These are phyloP conservation scores for Xestia rhomboidea DNA, from an alignment of 2,888 invertebrate species.

Conservation along the genomic window DNA sequence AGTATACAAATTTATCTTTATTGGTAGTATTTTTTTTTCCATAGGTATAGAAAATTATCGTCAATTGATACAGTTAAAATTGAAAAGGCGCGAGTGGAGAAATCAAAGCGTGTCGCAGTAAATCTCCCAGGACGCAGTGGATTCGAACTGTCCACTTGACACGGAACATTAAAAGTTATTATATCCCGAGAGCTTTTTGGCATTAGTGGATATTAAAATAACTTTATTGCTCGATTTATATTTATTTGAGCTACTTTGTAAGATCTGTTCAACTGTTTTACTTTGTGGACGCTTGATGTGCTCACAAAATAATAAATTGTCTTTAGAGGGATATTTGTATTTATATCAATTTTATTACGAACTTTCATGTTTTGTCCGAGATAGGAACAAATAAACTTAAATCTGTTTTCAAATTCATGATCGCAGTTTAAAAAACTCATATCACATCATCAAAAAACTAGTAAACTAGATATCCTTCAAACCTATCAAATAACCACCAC, in stretches of 20 bases:
- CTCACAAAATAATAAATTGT: neutral
- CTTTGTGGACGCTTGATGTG: neutral
- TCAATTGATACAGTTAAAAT: constrained; percentile 76
- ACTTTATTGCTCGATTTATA: constrained; percentile 70
- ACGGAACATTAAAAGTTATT: constrained; percentile 85
- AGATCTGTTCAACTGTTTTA: constrained; percentile 20
- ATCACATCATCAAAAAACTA: constrained; percentile 21
- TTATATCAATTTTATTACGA: neutral
- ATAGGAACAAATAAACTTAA: neutral
- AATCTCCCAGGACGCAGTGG: constrained; percentile 84
- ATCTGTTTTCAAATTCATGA: neutral
- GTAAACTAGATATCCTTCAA: constrained; percentile 31
- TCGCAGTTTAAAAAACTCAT: neutral
- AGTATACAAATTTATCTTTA: constrained; percentile 75
- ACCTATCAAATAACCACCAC: constrained; percentile 49
- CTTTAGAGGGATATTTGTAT: neutral
- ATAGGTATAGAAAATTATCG: constrained; percentile 74
- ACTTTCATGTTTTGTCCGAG: neutral
- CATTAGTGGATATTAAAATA: constrained; percentile 79
- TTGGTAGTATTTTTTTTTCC: constrained; percentile 39
- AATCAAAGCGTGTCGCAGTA: constrained; percentile 87
- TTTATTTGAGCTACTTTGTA: constrained; percentile 48
- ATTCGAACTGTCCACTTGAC: constrained; percentile 86
- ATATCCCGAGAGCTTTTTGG: constrained; percentile 80
- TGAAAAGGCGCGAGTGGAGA: constrained; percentile 78